Percentiles rank a stretch among this genome's conserved stretches.
Evolutionary conservation across 2,797 vertebrate genomes (phyloP).

Genomic region (Aphelocoma californica): DNA sequence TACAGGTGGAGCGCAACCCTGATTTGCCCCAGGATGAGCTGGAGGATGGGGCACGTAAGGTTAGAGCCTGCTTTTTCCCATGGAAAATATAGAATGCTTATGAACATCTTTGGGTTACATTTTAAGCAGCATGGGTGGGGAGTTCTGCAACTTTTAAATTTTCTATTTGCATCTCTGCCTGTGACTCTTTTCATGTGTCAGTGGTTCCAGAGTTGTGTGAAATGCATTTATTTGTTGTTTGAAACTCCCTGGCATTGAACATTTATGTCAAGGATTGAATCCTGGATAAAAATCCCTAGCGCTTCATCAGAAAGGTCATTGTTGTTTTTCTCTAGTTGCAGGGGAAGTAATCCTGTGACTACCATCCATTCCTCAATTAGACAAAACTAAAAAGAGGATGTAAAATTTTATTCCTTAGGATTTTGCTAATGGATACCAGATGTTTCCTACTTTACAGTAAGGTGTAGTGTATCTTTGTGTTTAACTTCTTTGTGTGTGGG

Average conservation of each 20-base stretch:
- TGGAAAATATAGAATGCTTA: not conserved
- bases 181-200: not conserved
- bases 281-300: not conserved
- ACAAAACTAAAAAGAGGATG: not conserved
- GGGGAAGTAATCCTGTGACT: not conserved
- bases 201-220: not conserved
- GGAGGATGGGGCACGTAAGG: slow-evolving; percentile 95
- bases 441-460: not conserved
- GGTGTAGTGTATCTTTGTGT: not conserved
- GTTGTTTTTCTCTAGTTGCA: not conserved
- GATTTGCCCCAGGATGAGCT: slow-evolving; percentile 80
- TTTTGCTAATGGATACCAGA: not conserved
- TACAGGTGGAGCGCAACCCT: slow-evolving; percentile 88
- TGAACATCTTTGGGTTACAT: not conserved
- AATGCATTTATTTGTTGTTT: not conserved
- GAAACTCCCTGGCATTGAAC: not conserved
- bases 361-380: not conserved
- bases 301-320: not conserved
- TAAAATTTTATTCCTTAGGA: not conserved
- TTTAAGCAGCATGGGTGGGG: not conserved
- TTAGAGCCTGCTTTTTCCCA: slow-evolving; percentile 51
- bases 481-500: not conserved
- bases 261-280: not conserved
- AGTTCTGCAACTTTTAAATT: not conserved
- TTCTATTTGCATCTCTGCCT: not conserved